Conservation (phyloP, 2,797 vertebrate species). For the Sebastolobus altivelis region DNA sequence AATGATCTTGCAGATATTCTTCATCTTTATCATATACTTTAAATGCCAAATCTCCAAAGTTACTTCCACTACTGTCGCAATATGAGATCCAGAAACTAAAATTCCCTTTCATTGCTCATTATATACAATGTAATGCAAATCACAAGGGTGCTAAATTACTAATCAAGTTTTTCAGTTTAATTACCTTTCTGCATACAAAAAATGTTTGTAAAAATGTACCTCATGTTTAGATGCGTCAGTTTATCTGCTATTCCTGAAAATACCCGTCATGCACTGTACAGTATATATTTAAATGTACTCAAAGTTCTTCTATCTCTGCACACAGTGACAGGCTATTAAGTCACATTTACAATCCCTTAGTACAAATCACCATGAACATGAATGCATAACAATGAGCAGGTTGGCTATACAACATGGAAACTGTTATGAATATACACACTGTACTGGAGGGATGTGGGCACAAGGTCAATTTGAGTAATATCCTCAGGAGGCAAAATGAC, state of each 20-base stretch:
- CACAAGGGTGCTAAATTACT: neutral
- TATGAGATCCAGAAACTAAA: neutral
- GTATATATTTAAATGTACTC: neutral
- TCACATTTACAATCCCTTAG: constrained; percentile 27
- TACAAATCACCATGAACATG: constrained; percentile 34
- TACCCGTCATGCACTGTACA: neutral
- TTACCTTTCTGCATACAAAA: neutral
- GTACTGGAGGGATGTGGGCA: constrained; percentile 13
- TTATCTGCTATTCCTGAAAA: constrained; percentile 8
- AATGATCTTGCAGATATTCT: neutral
- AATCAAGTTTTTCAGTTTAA: constrained; percentile 9
- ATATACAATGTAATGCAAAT: constrained; percentile 8
- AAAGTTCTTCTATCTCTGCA: constrained; percentile 17
- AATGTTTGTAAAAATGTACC: neutral
- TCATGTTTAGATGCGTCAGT: neutral
- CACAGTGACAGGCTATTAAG: neutral
- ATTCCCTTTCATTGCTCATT: neutral
- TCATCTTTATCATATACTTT: constrained; percentile 21
- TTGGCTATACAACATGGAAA: constrained; percentile 28
- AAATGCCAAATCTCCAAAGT: constrained; percentile 19
- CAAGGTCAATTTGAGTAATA: constrained; percentile 36
- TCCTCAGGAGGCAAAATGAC: constrained; percentile 40
- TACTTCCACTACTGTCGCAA: neutral
- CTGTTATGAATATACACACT: constrained; percentile 12
- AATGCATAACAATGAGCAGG: constrained; percentile 18